Conservation (phyloP, 2,888 invertebrate genomes). For the Drosophila antonietae region DNA sequence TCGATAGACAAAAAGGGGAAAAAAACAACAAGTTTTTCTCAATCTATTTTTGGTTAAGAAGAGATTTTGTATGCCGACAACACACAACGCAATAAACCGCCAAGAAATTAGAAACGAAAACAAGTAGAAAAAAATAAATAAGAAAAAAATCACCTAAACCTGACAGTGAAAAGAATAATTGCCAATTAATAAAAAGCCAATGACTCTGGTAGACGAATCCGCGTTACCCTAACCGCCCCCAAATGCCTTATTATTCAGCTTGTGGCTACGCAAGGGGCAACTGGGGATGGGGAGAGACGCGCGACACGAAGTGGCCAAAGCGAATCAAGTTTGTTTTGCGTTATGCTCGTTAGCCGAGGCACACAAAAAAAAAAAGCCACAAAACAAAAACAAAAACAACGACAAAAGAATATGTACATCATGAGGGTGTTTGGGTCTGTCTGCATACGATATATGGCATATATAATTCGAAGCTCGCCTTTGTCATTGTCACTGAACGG, state of each 20-base stretch:
- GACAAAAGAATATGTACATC: slow-evolving; percentile 32
- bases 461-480: slow-evolving; percentile 54
- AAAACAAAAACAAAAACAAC: not conserved
- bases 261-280: too few species aligned
- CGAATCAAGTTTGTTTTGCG: slow-evolving; percentile 62
- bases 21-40: not conserved
- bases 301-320: slow-evolving; percentile 54
- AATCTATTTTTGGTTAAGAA: slow-evolving; percentile 12
- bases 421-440: slow-evolving; percentile 63
- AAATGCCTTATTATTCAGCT: not conserved
- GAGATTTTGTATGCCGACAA: slow-evolving; percentile 31
- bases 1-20: not conserved
- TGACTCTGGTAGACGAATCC: slow-evolving; percentile 46
- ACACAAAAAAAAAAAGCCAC: slow-evolving; percentile 5
- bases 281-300: not conserved
- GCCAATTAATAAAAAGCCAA: slow-evolving; percentile 73
- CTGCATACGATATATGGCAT: slow-evolving; percentile 59
- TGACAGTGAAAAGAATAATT: slow-evolving; percentile 67
- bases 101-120: slow-evolving; percentile 48
- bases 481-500: slow-evolving; percentile 58
- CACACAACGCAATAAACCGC: slow-evolving; percentile 47
- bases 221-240: slow-evolving; percentile 14
- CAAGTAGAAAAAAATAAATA: slow-evolving; percentile 23
- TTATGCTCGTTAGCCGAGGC: slow-evolving; percentile 52
- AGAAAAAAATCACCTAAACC: slow-evolving; percentile 4